Evolutionary conservation across 1,140 invertebrate species (phyloP), one percentile per base, ranked within the genome.

Genomic region (Drosophila sp.): DNA sequence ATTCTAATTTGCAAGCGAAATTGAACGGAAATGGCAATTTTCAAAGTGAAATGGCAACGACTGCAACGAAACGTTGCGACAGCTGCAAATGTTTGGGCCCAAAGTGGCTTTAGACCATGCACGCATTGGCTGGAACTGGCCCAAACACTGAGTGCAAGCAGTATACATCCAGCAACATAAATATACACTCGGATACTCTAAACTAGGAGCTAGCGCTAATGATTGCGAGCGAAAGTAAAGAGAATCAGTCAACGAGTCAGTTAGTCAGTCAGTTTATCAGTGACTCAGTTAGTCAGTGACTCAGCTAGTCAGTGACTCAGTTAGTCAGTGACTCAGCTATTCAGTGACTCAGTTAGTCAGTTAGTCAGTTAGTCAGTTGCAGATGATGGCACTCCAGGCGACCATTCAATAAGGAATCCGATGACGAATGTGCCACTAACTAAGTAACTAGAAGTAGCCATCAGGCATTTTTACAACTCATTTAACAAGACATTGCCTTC

Each of bases 21-120:
- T 89, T 89, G 84, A 89, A 89, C 84, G 83, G 83, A 89, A 89
- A 89, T 89, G 84, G 76, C 84, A 89, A 89, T 89, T 87, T 87
- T 87, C 83, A 89, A 87, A 87, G 83, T 87, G 83, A 87, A 89
- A 89, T 87, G 78, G 78, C 81, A 80, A 79, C 77, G 46, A 48
- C 25, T 48, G 74, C 63, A 48, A 67, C 63, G 70, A 67, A 66
- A 81, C 78, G 69, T 78, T 87, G 75, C 75, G 78, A 87, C 82
- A 69, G 64, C 65, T 61, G 70, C 70, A 72, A 72, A 67, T 72
- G 69, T 66, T 72, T 27, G 45, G 11, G 21, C 45, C 25, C 9
- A 48, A 48, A 11, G 21, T 48, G 45, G 27, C 45, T 48, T 48
- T 21, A 21, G 43, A 6, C 45, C n/a, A 9, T 18, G 6, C 18